Base-by-base conservation (phyloP, 2,797 vertebrate genomes). In the Taenioides sp. region DNA sequence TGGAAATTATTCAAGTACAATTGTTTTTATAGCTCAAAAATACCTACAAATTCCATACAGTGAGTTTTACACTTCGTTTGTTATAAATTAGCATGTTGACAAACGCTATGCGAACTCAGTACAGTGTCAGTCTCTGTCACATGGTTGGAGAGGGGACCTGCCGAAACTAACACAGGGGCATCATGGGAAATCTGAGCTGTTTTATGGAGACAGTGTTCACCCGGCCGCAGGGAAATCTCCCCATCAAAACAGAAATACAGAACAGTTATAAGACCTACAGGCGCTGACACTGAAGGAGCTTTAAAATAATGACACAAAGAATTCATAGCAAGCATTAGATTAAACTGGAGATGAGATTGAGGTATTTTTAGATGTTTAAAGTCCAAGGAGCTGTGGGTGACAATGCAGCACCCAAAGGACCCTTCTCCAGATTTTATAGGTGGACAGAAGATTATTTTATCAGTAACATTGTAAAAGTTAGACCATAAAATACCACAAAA, bases 141-240 rank as follows among this genome's bases (percentile, higher is more conserved):
- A n/a, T n/a, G 4, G 34, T 62, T 31, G 11, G 34, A 34, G 60
- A 62, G 5, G 31, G 7, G 20, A 31, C 60, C 9, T 11, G 25
- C 28, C 28, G 20, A 61, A 61, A 61, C 28, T 62, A 62, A 62
- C 60, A 63, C 40, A 23, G 3, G 61, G 14, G 34, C 61, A 37
- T 63, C 61, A 1, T 11, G 34, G 61, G 61, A 66, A 66, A 50
- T 67, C 43, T 65, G 40, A 23, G 40, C 43, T 22, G 22, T 65
- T 67, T 67, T 67, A 52, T 54, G 18, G 10, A 68, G 31, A 73
- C 43, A 16, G 3, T 58, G 22, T 58, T 50, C 28, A 18, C 65
- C 17, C 58, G 49, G 68, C 68, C 58, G 1, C 6, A 1, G 73
- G 59, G 52, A 68, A 70, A 78, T 69, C 49, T 69, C 52, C n/a